Evolutionary conservation across 2,797 vertebrate genomes (phyloP).

Genomic region (Crenuchus spilurus): DNA sequence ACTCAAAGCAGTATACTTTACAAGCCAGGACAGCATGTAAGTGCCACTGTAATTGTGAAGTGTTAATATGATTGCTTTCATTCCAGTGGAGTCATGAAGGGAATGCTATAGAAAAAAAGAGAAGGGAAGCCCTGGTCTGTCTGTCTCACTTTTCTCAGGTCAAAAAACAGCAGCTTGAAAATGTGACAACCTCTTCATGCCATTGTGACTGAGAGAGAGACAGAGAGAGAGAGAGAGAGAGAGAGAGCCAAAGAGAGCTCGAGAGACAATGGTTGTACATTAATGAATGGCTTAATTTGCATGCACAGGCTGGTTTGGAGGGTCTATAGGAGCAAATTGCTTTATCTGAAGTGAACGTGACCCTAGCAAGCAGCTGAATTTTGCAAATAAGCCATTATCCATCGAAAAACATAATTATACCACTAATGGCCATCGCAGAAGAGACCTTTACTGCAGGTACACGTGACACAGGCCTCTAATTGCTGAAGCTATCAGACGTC

Average conservation of each 20-base stretch:
- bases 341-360: conserved; percentile 67
- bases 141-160: conserved; percentile 63
- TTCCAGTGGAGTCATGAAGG: conserved; percentile 18
- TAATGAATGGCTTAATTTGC: conserved; percentile 72
- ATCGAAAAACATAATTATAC: conserved; percentile 68
- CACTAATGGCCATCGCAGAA: conserved; percentile 58
- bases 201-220: conserved; percentile 37
- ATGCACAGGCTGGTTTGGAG: conserved; percentile 67
- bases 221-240: conserved; percentile 41
- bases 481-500: conserved; percentile 52
- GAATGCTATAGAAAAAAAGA: conserved; percentile 19
- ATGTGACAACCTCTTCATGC: conserved; percentile 63
- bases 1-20: conserved; percentile 59
- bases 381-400: conserved; percentile 75
- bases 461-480: conserved; percentile 50
- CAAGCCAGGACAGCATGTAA: conserved; percentile 57
- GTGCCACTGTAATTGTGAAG: conserved; percentile 62
- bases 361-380: conserved; percentile 59
- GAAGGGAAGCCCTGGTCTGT: conserved; percentile 24
- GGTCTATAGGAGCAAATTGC: conserved; percentile 72
- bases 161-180: conserved; percentile 61
- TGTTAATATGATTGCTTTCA: conserved; percentile 64
- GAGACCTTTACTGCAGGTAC: conserved; percentile 31
- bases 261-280: conserved; percentile 57
- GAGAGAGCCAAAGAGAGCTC: conserved; percentile 40